Conservation (phyloP, 1,140 invertebrate genomes). For the Achatina immaculata region DNA sequence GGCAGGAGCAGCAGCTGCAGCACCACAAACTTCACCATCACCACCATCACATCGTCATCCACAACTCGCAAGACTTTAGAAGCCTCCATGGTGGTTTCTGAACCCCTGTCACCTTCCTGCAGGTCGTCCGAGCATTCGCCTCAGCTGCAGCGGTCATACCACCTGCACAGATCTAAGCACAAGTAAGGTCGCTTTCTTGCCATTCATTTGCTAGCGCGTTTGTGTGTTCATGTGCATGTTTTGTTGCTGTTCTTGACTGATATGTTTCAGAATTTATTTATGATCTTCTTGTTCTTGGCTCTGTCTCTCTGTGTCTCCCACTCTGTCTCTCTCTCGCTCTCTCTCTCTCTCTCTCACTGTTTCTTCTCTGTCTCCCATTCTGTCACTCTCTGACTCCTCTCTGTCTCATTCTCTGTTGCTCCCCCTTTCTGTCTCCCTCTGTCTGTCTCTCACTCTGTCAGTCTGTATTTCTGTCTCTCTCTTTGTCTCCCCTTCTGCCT, state of each 20-base stretch:
- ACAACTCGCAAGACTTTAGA: not conserved
- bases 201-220: not conserved
- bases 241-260: no score
- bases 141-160: not conserved
- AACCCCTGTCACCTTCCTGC: slow-evolving; percentile 14
- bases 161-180: not conserved
- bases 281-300: no score
- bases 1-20: not conserved
- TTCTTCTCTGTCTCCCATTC: no score
- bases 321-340: no score
- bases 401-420: slow-evolving; percentile 16
- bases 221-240: no score
- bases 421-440: not conserved
- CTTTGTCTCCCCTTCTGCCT: not conserved
- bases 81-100: not conserved
- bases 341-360: no score
- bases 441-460: slow-evolving; percentile 28
- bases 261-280: no score
- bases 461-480: slow-evolving; percentile 14
- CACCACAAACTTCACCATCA: not conserved
- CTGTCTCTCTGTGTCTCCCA: no score
- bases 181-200: not conserved
- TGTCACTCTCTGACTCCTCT: not conserved
- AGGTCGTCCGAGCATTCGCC: not conserved
- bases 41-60: not conserved